A percentile compares a stretch with the other conserved stretches of the same genome.
phyloP scores from a whole-genome alignment of 2,888 invertebrate genomes.

The Melipona bicolor region DNA sequence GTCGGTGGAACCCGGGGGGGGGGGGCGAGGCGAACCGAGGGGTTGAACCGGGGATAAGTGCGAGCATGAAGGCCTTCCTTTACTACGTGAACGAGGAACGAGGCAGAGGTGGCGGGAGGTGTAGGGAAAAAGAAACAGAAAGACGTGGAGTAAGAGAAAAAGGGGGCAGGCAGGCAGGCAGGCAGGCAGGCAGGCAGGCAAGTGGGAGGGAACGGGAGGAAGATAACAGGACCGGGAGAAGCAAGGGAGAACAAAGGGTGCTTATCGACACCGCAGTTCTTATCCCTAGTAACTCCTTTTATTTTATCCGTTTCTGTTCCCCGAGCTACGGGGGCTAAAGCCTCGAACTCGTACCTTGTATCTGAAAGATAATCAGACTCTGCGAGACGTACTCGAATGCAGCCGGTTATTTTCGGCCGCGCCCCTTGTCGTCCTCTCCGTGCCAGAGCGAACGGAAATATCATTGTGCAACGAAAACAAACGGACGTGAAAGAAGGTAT shows the following conservation, averaged over 20 bases:
- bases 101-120: neutral
- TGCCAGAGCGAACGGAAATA: constrained; percentile 6
- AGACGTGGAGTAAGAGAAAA: constrained; percentile 17
- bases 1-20: constrained; percentile 41
- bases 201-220: constrained; percentile 65
- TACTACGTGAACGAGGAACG: constrained; percentile 26
- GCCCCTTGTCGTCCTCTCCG: constrained; percentile 3
- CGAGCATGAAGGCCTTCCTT: constrained; percentile 18
- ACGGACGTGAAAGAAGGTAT: too few relatives aligned
- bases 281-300: constrained; percentile 73
- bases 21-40: neutral
- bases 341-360: constrained; percentile 62
- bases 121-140: constrained; percentile 2
- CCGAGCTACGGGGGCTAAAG: constrained; percentile 39
- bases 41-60: constrained; percentile 38
- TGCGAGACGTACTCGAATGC: constrained; percentile 59
- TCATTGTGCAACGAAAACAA: neutral
- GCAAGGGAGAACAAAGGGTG: constrained; percentile 77
- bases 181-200: neutral
- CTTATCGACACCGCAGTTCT: constrained; percentile 81
- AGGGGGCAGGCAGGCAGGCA: constrained; percentile 4
- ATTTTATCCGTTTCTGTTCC: constrained; percentile 69
- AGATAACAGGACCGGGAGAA: constrained; percentile 62
- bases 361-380: constrained; percentile 68
- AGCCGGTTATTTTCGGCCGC: constrained; percentile 62